Evolutionary conservation across 92 coral and sea anemone species (phyloP), one percentile per base, ranked within the genome.

Genomic region (Porites cylindrica): DNA sequence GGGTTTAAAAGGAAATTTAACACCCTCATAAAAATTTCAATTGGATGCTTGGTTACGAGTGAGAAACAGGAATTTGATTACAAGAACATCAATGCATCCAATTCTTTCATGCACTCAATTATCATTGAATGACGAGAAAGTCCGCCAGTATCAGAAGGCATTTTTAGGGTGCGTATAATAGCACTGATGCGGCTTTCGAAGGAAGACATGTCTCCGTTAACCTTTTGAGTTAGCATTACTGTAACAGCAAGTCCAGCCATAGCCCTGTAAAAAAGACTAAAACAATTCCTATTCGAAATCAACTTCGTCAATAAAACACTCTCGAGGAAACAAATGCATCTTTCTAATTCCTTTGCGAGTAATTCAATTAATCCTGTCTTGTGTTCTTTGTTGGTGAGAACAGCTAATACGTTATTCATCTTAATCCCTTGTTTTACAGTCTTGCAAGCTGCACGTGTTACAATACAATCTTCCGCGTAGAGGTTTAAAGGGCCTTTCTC

Each of bases 401-500:
- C 8, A 38, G 79, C 50, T 38, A 38, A 12, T 72, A 70, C 79
- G 51, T 72, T 24, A 18, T 59, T 60, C 14, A 19, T 10, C 17
- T 71, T 71, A 19, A 82, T 9, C 12, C 86, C 79, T 59, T 17
- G 20, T 72, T 81, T 50, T 5, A 87, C 78, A 72, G 66, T 63
- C n/a, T 88, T 59, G 56, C 72, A 80, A 17, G 89, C 91, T 0
- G 75, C 79, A 58, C 83, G 86, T 13, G 94, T 80, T 66, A 92
- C 24, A 53, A 92, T 67, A 16, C 88, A 85, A 26, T 85, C 86
- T 66, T 94, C 98, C 4, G 69, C 83, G 62, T 86, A 88, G 19
- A 86, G 76, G 81, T 94, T 94, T 73, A 83, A 64, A 51, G 98
- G 90, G 70, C 94, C 94, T 88, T 88, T 94, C 62, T 92, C 98